Percentiles rank a stretch among this genome's conserved stretches.
Evolutionary conservation across 2,797 vertebrate genomes (phyloP).

Genomic region (Cryptoblepharus egeriae): DNA sequence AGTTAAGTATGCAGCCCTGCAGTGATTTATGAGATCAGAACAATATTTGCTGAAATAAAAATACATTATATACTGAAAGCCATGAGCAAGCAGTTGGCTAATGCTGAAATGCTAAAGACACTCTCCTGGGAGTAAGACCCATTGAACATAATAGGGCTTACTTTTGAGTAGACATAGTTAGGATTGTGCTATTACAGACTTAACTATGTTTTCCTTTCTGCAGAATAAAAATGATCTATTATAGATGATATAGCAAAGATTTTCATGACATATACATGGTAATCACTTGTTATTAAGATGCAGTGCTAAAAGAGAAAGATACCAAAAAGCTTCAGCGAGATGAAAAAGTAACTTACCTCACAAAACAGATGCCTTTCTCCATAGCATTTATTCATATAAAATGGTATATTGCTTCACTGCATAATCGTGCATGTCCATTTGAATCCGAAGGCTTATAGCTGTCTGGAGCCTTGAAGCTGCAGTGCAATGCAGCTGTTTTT

Average conservation of each 20-base stretch:
- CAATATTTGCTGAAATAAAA: slow-evolving; percentile 47
- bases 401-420: slow-evolving; percentile 33
- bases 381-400: slow-evolving; percentile 48
- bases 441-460: slow-evolving; percentile 59
- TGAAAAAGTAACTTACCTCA: slow-evolving; percentile 53
- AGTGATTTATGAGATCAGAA: slow-evolving; percentile 33
- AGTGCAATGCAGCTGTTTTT: slow-evolving; percentile 79
- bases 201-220: slow-evolving; percentile 36
- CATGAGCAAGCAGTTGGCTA: slow-evolving; percentile 29
- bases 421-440: slow-evolving; percentile 60
- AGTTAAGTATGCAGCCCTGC: slow-evolving; percentile 30
- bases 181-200: too few relatives aligned
- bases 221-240: slow-evolving; percentile 43
- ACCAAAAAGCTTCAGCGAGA: slow-evolving; percentile 22
- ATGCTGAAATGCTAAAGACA: too few relatives aligned
- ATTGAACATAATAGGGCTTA: too few relatives aligned
- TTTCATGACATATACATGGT: slow-evolving; percentile 31
- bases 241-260: slow-evolving; percentile 6
- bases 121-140: too few relatives aligned
- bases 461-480: slow-evolving; percentile 70
- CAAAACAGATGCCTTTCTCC: slow-evolving; percentile 34
- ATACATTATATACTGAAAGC: slow-evolving; percentile 40
- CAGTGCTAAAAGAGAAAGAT: slow-evolving; percentile 27
- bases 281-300: slow-evolving; percentile 29
- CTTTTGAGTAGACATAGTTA: too few relatives aligned